Base-by-base conservation (phyloP, 2,113 vertebrate genomes). In the Brachyhypopomus occidentalis region DNA sequence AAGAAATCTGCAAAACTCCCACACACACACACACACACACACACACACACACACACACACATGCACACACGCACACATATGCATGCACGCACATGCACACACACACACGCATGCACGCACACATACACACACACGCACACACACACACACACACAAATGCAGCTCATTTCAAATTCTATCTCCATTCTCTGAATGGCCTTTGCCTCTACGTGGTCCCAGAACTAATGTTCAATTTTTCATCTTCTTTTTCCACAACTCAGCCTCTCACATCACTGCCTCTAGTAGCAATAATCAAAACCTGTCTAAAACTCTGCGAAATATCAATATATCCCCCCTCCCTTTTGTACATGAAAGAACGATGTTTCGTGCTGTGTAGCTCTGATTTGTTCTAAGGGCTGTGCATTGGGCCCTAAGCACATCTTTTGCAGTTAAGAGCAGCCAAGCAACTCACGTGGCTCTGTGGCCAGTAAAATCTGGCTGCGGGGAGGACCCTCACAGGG, bases 161-260 rank as follows among this genome's bases (percentile, higher is more conserved):
- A 69, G 52, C 67, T 77, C 45, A 83, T 81, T 78, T 75, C 63
- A 48, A 72, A 83, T 74, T 77, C 63, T 62, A 74, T 71, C 82
- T 83, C 45, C 27, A 75, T 83, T 76, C 75, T 75, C 71, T 81
- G 60, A 75, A 36, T 75, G 79, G 58, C 58, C 64, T 78, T 74
- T 84, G 48, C 72, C 79, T 64, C 58, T 55, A 41, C 14, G 36
- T 78, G 70, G 30, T 25, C 23, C 63, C 78, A 67, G 55, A 77
- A 64, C 72, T 64, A 84, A 59, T 77, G 36, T 64, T 80, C 23
- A 60, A 74, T 86, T 76, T 84, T 70, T 84, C 78, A 86, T 85
- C 67, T 79, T 79, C 67, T 72, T 79, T 72, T 59, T 67, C 63
- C 36, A 38, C 45, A 75, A 64, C 71, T 75, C 23, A 67, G 74